Evolutionary conservation across 1,140 invertebrate genomes (phyloP).

Genomic region (Belonocnema kinseyi): DNA sequence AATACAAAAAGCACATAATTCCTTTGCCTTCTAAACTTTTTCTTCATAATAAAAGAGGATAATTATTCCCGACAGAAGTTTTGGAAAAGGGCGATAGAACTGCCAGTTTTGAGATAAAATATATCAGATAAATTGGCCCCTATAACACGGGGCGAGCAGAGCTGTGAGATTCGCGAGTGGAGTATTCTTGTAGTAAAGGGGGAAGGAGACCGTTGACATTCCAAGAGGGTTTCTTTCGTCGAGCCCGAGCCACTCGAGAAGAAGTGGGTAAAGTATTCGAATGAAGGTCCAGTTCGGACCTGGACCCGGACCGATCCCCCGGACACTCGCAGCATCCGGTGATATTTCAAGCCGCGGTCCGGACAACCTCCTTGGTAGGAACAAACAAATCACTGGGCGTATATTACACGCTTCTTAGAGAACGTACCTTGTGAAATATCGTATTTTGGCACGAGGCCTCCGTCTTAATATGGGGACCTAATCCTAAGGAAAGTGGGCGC

Average conservation of each 20-base stretch:
- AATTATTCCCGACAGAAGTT: too few species aligned
- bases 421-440: conserved; percentile 61
- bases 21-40: too few species aligned
- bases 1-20: too few species aligned
- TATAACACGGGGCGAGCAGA: background rate
- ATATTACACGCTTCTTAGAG: conserved; percentile 67
- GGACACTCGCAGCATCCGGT: conserved; percentile 62
- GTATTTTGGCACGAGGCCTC: conserved; percentile 66
- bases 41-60: too few species aligned
- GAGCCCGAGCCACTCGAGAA: conserved; percentile 48
- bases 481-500: conserved; percentile 31
- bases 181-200: conserved; percentile 48
- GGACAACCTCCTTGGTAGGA: conserved; percentile 55
- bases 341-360: conserved; percentile 58
- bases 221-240: conserved; percentile 59
- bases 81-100: too few species aligned
- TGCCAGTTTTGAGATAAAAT: too few species aligned
- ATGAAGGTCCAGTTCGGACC: conserved; percentile 57
- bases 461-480: conserved; percentile 31
- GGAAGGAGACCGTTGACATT: conserved; percentile 55
- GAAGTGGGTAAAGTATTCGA: conserved; percentile 48
- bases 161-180: conserved; percentile 48
- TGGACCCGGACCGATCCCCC: conserved; percentile 53
- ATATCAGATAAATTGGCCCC: too few species aligned
- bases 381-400: conserved; percentile 67